Evolutionary conservation across 2,113 vertebrate species (phyloP).

Genomic region (Tenebrosternarchus preto): DNA sequence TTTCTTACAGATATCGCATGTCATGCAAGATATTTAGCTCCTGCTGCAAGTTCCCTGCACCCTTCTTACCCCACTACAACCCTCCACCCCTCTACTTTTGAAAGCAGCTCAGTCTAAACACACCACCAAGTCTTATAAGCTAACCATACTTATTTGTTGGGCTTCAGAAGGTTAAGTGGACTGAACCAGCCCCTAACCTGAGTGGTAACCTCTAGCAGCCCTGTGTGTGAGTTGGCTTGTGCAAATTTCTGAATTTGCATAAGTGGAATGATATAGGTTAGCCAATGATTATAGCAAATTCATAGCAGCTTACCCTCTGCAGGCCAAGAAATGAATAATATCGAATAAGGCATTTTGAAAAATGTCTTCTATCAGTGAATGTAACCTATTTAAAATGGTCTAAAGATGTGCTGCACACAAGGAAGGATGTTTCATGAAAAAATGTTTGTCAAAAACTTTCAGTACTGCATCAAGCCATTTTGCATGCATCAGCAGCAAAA

Average conservation of each 20-base stretch:
- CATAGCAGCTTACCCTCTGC: neutral
- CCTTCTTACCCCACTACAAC: no score
- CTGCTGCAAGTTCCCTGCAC: neutral
- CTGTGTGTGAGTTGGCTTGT: neutral
- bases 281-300: neutral
- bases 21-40: constrained; percentile 57
- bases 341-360: neutral
- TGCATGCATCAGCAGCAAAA: neutral
- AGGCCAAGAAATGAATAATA: neutral
- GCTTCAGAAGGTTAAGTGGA: neutral
- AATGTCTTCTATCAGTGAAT: neutral
- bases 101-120: constrained; percentile 10
- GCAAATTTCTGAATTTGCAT: constrained; percentile 18
- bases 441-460: neutral
- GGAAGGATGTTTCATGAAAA: neutral
- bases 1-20: constrained; percentile 72
- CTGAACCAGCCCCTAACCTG: neutral
- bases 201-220: no score
- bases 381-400: neutral
- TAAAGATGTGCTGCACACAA: neutral
- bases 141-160: constrained; percentile 9
- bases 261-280: neutral
- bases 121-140: no score
- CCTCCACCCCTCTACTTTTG: neutral
- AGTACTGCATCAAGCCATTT: neutral